Base-by-base conservation (phyloP, 2,797 vertebrate genomes). In the Rousettus madagascariensis region DNA sequence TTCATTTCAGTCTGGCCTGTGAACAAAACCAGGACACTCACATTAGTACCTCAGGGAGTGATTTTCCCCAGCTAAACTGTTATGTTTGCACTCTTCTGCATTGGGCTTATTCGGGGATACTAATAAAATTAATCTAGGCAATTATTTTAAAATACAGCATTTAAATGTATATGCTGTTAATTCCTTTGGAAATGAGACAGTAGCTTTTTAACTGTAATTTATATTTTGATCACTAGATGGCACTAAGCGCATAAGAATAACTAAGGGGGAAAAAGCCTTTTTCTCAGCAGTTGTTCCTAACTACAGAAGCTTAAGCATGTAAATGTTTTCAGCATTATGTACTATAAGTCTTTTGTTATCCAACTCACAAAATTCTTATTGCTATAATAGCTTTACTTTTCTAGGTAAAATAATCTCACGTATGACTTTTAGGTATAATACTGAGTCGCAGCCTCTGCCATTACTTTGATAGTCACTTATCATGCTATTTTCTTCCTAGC, bases 201-300 rank as follows among this genome's bases (percentile, higher is more conserved):
- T 71, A 78, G 24, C 7, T 55, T 89, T 66, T 84, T 57, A 94
- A 28, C 30, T 72, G 86, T 93, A 93, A 74, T 51, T 65, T 85
- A 8, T 28, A 7, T 36, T 85, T 51, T 77, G 16, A 49, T 84
- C 98, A 28, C 97, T 97, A 98, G 98, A 33, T 97, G 98, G 98
- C 98, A 97, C 57, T 97, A 95, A 88, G 5, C 33, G 94, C 77
- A 82, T 38, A 24, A 11, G 22, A 66, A 80, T 5, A 51, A 41
- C 55, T 87, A 33, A 75, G 59, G 53, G 63, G 46, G 24, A 24
- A 94, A 68, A n/a, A 46, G 20, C 28, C 4, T 33, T 74, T 90
- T 65, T 78, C 55, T 83, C 20, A 83, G n/a, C 33, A 41, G 0
- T 71, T 30, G 38, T 71, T 74, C 79, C 13, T 91, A 22, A 92